These are phyloP conservation scores for Boloria euphrosyne DNA, from an alignment of 2,888 invertebrate species.

Conservation along the genomic window DNA sequence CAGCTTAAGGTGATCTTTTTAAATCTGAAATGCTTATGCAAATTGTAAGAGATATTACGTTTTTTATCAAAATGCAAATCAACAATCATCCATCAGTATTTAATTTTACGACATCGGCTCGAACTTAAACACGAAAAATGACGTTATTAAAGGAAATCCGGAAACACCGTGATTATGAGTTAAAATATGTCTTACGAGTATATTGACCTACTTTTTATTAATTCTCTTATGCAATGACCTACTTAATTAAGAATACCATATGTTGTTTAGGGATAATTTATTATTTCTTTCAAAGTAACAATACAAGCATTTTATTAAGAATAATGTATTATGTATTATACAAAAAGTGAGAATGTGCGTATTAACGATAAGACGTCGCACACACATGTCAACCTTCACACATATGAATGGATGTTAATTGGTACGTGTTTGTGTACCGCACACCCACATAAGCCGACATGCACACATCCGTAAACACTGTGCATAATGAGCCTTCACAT, in stretches of 20 bases:
- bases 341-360: slow-evolving; percentile 49
- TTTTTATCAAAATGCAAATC: too few relatives aligned
- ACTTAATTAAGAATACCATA: not conserved
- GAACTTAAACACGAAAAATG: too few relatives aligned
- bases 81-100: too few relatives aligned
- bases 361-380: slow-evolving; percentile 63
- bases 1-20: too few relatives aligned
- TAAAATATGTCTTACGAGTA: slow-evolving; percentile 48
- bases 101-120: too few relatives aligned
- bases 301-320: slow-evolving; percentile 52
- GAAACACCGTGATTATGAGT: not conserved
- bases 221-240: slow-evolving; percentile 3
- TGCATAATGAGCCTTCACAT: slow-evolving; percentile 58
- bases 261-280: slow-evolving; percentile 27
- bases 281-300: slow-evolving; percentile 50
- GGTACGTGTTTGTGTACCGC: slow-evolving; percentile 73
- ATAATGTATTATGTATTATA: slow-evolving; percentile 48
- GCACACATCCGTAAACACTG: slow-evolving; percentile 43
- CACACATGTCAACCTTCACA: slow-evolving; percentile 67
- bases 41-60: too few relatives aligned
- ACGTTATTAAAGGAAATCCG: not conserved
- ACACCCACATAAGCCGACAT: slow-evolving; percentile 55
- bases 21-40: too few relatives aligned
- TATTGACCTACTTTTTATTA: slow-evolving; percentile 34
- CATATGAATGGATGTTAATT: slow-evolving; percentile 77